phyloP scores from a whole-genome alignment of 2,113 vertebrate genomes.

The Psammodynastes pulverulentus region DNA sequence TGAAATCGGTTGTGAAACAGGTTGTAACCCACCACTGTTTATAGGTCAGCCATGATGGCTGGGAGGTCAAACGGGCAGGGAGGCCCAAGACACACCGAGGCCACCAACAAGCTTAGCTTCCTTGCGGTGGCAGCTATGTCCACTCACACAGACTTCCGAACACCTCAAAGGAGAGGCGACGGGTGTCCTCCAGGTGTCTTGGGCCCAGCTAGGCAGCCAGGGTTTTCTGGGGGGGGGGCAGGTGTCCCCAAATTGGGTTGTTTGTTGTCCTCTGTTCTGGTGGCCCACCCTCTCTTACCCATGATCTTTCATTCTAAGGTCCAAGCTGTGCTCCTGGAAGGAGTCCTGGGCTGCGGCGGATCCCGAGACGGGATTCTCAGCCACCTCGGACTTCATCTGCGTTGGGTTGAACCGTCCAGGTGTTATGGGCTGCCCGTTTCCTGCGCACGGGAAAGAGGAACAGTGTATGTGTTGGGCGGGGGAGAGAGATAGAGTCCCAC shows the following conservation, averaged over 20 bases:
- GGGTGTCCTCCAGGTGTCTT: neutral
- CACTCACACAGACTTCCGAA: neutral
- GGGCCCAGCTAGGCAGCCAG: neutral
- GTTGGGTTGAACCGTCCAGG: slow-evolving; percentile 80
- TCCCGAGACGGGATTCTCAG: slow-evolving; percentile 62
- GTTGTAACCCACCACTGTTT: too few species aligned
- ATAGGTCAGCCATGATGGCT: neutral
- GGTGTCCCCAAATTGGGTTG: neutral
- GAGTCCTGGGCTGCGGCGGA: slow-evolving; percentile 74
- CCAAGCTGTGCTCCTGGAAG: slow-evolving; percentile 89
- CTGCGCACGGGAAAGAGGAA: slow-evolving; percentile 63
- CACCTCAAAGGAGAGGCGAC: neutral
- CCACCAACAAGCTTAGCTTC: neutral
- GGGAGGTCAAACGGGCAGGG: neutral
- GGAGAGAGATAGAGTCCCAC: neutral
- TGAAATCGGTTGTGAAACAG: too few species aligned
- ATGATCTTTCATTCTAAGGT: slow-evolving; percentile 91
- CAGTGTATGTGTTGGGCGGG: neutral
- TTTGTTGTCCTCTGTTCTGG: too few species aligned
- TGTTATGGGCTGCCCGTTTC: slow-evolving; percentile 79
- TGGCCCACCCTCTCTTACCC: slow-evolving; percentile 70
- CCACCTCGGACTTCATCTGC: slow-evolving; percentile 85
- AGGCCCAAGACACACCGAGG: neutral
- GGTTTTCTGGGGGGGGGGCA: neutral
- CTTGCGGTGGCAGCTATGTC: neutral